Base-by-base conservation (phyloP, 1,140 invertebrate species). In the Campoletis sonorensis region DNA sequence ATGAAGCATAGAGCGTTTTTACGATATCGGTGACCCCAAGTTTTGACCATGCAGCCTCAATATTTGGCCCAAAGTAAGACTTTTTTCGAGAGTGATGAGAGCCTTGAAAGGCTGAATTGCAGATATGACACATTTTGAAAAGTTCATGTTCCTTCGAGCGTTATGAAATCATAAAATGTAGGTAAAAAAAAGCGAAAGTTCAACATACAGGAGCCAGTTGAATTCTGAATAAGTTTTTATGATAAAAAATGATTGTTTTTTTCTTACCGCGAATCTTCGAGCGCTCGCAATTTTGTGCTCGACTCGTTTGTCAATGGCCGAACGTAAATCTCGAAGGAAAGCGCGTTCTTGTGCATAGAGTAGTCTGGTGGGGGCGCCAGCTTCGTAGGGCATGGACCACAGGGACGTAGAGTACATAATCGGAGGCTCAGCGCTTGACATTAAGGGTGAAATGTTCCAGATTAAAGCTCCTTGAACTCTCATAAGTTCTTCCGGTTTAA, bases 361-460 rank as follows among this genome's bases (percentile, higher is more conserved):
- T 72, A 97, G 91, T 80, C 95, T 94, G 5, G 94, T 94, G 0
- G 97, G 96, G 21, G 97, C 95, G 81, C 96, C 96, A 27, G 93
- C 88, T 91, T 97, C 96, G 87, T 96, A 97, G 10, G 97, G 97
- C 89, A 96, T 93, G 0, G 96, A 97, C 96, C 97, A 98, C 84
- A 98, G 92, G 13, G 97, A 98, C 45, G 97, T 96, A 15, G 97
- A 97, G 90, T 98, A 99, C 95, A 98, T 96, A n/a, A 97, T 93
- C 10, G 98, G 98, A n/a, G 98, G 97, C 87, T 98, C 97, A 23
- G 96, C 95, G 40, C 96, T 97, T 72, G 97, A 97, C 95, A 99
- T 97, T 67, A 99, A 92, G 5, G 98, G 98, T 15, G 97, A 98
- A 85, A 99, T 97, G 89, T 98, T 98, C 98, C 98, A 99, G 86